A percentile compares a stretch with the other conserved stretches of the same genome.
Evolutionary conservation across 2,888 invertebrate genomes (phyloP).

Genomic region (Plebejus anna): DNA sequence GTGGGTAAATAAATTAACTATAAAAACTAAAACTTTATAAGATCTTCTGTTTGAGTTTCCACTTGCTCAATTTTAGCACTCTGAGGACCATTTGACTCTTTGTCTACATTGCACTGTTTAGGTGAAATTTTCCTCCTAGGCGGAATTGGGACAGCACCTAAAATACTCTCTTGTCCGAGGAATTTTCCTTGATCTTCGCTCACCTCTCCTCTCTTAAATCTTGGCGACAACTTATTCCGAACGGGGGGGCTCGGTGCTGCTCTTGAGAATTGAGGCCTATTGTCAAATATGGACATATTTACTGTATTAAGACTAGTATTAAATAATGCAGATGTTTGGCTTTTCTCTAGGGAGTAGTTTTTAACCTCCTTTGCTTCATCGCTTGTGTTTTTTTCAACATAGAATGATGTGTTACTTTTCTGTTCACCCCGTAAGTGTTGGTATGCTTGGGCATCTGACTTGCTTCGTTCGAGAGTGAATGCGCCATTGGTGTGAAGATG

Average conservation of each 20-base stretch:
- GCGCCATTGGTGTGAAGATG: constrained; percentile 68
- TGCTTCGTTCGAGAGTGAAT: constrained; percentile 68
- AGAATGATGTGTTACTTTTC: constrained; percentile 60
- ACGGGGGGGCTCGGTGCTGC: constrained; percentile 73
- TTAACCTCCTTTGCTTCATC: constrained; percentile 44
- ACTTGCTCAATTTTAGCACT: constrained; percentile 41
- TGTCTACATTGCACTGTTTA: constrained; percentile 42
- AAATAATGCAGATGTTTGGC: constrained; percentile 63
- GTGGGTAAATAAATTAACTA: constrained; percentile 38
- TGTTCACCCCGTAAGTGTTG: constrained; percentile 52
- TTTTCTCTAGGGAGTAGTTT: constrained; percentile 59
- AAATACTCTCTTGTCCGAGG: constrained; percentile 56
- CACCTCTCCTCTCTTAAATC: constrained; percentile 46
- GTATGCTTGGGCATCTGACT: constrained; percentile 68
- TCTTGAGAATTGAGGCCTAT: constrained; percentile 59
- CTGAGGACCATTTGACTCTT: constrained; percentile 42
- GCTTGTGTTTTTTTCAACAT: constrained; percentile 50
- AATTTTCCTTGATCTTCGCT: constrained; percentile 52
- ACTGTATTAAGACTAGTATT: constrained; percentile 51
- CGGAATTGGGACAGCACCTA: constrained; percentile 61
- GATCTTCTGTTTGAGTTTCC: constrained; percentile 55
- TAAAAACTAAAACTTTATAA: constrained; percentile 62
- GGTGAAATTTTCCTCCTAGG: constrained; percentile 67
- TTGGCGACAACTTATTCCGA: constrained; percentile 63
- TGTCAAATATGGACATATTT: constrained; percentile 65